Evolutionary conservation across 2,113 vertebrate species (phyloP), one percentile per base, ranked within the genome.

Genomic region (Tautogolabrus adspersus): DNA sequence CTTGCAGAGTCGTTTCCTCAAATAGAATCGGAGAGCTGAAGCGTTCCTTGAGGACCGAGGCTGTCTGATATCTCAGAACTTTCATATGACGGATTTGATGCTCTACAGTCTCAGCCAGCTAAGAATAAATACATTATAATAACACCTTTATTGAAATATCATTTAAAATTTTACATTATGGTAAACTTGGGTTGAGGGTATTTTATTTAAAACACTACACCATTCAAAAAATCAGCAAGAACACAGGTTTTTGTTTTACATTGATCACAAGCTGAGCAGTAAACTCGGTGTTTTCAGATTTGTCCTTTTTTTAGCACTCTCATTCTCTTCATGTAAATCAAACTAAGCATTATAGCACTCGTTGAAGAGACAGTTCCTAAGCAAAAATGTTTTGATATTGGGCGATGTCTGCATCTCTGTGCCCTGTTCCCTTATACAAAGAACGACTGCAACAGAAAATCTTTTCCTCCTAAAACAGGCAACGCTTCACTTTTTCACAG

Each of bases 11-110:
- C 19, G 46, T 66, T 42, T 82, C 47, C 63, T 80, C 67, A 79
- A 77, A 87, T 75, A 85, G 82, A 66, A 75, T n/a, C n/a, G n/a
- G 38, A 77, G 78, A 74, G 58, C 54, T 75, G 69, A 59, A 73
- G 54, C 15, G 5, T 66, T 83, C 72, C 73, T 82, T 21, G 34
- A 80, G 69, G 86, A 83, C 70, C 37, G 10, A 57, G 44, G 55
- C 34, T 79, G 70, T 85, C 54, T 81, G 77, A 74, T 81, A 44
- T 85, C 75, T 61, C 65, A 21, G 12, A 73, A 52, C 47, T 74
- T 52, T 65, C 72, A 40, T 61, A 26, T 22, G 70, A 68, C 37
- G 61, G 34, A 71, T 66, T 26, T 57, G 23, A 19, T 80, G 37
- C 51, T 56, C 18, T 80, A 51, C 66, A 57, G 62, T 70, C n/a